Evolutionary conservation across 2,888 invertebrate species (phyloP).

Genomic region (Callosobruchus maculatus): DNA sequence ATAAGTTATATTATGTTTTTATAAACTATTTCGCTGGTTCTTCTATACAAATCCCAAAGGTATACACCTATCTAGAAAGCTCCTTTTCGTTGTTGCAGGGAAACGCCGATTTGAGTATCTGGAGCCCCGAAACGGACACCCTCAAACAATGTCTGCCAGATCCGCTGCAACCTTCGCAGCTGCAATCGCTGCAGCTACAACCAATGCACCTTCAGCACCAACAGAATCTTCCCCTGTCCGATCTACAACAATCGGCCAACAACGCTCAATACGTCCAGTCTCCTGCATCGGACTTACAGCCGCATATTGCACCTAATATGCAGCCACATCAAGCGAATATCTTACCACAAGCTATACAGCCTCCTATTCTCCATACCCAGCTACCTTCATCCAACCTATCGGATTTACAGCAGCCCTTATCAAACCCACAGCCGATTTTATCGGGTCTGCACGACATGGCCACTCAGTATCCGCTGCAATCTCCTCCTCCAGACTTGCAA

Average conservation of each 20-base stretch:
- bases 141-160: slow-evolving; percentile 36
- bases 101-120: slow-evolving; percentile 52
- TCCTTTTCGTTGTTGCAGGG: slow-evolving; percentile 40
- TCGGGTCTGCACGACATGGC: not conserved
- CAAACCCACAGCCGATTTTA: not conserved
- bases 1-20: no score
- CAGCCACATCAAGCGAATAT: slow-evolving; percentile 39
- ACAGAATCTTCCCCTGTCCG: not conserved
- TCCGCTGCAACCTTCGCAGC: slow-evolving; percentile 15
- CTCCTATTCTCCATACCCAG: slow-evolving; percentile 9
- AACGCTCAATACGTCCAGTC: not conserved
- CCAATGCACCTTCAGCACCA: not conserved
- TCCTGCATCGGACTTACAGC: not conserved
- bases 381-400: not conserved
- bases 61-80: slow-evolving; percentile 2
- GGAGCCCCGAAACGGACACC: slow-evolving; percentile 41
- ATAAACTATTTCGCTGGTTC: no score
- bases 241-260: not conserved
- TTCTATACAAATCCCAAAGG: not conserved
- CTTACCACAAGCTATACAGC: slow-evolving; percentile 21
- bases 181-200: not conserved
- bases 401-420: not conserved
- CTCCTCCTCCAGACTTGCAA: not conserved
- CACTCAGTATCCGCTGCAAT: not conserved
- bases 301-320: not conserved